phyloP scores from a whole-genome alignment of 2,113 vertebrate genomes.

The Xenopus borealis region DNA sequence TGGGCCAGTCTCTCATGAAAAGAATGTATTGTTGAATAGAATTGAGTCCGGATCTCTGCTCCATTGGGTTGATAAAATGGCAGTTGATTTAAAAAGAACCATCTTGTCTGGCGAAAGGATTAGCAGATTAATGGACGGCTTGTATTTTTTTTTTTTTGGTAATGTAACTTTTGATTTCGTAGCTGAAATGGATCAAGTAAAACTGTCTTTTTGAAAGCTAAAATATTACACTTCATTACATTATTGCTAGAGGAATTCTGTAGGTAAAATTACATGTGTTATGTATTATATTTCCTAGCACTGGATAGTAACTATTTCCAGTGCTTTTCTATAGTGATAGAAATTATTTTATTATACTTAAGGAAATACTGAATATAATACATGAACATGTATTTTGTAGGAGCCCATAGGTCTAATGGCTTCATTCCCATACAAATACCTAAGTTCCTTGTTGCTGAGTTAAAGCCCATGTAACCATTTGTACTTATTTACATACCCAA shows the following conservation, averaged over 20 bases:
- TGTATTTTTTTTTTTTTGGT: slow-evolving; percentile 63
- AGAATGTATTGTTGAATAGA: slow-evolving; percentile 62
- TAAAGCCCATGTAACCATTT: no score
- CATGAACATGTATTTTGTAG: no score
- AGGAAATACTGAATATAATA: no score
- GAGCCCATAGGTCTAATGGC: no score
- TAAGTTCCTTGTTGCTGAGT: no score
- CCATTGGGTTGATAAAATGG: slow-evolving; percentile 63
- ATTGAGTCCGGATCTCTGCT: slow-evolving; percentile 62
- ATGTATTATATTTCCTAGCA: no score
- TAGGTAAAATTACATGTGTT: no score
- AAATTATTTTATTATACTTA: no score
- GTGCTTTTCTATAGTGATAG: no score
- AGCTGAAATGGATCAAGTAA: slow-evolving; percentile 64
- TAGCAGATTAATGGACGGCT: slow-evolving; percentile 62
- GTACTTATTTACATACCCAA: no score
- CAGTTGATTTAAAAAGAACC: slow-evolving; percentile 66
- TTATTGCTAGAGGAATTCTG: neutral
- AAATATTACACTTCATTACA: slow-evolving; percentile 57
- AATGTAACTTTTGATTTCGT: slow-evolving; percentile 66
- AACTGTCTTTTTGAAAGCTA: slow-evolving; percentile 54
- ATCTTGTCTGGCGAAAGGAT: slow-evolving; percentile 67
- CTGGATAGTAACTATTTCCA: no score
- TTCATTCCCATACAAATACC: no score
- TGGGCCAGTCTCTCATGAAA: slow-evolving; percentile 63